Evolutionary conservation across 2,888 invertebrate genomes (phyloP).

Genomic region (Ephialtes manifestator): DNA sequence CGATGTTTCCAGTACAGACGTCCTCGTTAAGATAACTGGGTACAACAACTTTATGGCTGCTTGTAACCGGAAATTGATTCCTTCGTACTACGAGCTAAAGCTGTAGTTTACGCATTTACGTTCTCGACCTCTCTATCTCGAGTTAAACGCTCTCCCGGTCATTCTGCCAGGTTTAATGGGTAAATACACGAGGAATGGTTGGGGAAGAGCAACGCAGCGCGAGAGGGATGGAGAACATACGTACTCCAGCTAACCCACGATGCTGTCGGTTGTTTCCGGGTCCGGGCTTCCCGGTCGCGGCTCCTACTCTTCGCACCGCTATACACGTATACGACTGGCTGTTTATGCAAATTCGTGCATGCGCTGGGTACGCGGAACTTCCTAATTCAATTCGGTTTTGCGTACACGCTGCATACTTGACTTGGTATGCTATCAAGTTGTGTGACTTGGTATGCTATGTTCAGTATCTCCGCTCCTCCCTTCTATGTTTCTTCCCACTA

Average conservation of each 20-base stretch:
- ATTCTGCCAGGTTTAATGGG: slow-evolving; percentile 58
- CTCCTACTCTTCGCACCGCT: slow-evolving; percentile 23
- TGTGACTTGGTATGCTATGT: slow-evolving; percentile 3
- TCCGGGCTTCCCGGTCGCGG: slow-evolving; percentile 50
- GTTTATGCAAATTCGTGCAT: slow-evolving; percentile 82
- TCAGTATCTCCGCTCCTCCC: slow-evolving; percentile 8
- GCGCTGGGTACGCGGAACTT: slow-evolving; percentile 78
- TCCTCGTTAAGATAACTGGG: neutral
- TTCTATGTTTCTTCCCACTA: slow-evolving; percentile 21
- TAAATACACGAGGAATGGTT: slow-evolving; percentile 51
- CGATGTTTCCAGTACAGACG: neutral
- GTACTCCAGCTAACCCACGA: slow-evolving; percentile 42
- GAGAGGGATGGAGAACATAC: slow-evolving; percentile 25
- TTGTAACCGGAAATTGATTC: slow-evolving; percentile 53
- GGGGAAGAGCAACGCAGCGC: slow-evolving; percentile 6
- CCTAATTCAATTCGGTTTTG: slow-evolving; percentile 83
- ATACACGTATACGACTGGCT: slow-evolving; percentile 37
- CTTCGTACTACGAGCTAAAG: slow-evolving; percentile 20
- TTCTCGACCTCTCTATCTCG: slow-evolving; percentile 18
- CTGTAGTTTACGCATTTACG: slow-evolving; percentile 35
- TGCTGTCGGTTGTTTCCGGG: slow-evolving; percentile 63
- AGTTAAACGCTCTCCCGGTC: slow-evolving; percentile 41
- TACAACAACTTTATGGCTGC: neutral
- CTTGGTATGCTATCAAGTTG: slow-evolving; percentile 30
- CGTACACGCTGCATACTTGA: slow-evolving; percentile 71